Percentiles rank a stretch among this genome's conserved stretches.
Evolutionary conservation across 2,113 vertebrate species (phyloP).

Genomic region (Mystacornis crossleyi): DNA sequence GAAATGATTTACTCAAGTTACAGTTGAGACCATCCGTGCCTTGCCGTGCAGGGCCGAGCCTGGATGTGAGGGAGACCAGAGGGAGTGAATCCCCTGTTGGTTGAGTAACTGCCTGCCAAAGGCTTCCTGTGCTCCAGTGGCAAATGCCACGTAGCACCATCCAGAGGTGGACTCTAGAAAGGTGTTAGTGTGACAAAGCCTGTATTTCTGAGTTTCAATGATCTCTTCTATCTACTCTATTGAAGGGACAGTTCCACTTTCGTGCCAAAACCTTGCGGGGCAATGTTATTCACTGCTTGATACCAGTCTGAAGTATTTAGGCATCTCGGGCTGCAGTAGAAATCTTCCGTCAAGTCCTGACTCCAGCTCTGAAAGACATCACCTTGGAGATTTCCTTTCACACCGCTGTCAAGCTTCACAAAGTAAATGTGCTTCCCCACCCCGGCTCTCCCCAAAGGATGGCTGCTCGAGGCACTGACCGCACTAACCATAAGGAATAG

Average conservation of each 20-base stretch:
- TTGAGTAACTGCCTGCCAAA: background rate
- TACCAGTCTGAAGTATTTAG: conserved; percentile 68
- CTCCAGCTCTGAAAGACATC: conserved; percentile 57
- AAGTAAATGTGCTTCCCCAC: conserved; percentile 39
- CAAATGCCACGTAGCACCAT: rapidly evolving
- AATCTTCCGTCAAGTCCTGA: conserved; percentile 49
- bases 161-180: background rate
- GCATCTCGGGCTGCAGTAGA: conserved; percentile 61
- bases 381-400: conserved; percentile 62
- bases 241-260: conserved; percentile 58
- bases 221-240: conserved; percentile 58
- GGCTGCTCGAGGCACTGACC: background rate
- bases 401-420: conserved; percentile 58
- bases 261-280: conserved; percentile 58
- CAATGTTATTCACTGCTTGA: conserved; percentile 66
- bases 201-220: conserved; percentile 48
- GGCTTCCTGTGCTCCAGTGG: background rate
- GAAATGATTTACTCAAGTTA: background rate
- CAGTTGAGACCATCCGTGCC: background rate
- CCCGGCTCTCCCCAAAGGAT: background rate
- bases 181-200: background rate
- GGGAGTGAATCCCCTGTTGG: background rate
- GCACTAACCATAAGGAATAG: conserved; percentile 39
- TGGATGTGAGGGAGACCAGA: background rate
- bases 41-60: background rate